These are phyloP conservation scores for Phymastichus coffea DNA, from an alignment of 1,140 invertebrate species.

Conservation along the genomic window DNA sequence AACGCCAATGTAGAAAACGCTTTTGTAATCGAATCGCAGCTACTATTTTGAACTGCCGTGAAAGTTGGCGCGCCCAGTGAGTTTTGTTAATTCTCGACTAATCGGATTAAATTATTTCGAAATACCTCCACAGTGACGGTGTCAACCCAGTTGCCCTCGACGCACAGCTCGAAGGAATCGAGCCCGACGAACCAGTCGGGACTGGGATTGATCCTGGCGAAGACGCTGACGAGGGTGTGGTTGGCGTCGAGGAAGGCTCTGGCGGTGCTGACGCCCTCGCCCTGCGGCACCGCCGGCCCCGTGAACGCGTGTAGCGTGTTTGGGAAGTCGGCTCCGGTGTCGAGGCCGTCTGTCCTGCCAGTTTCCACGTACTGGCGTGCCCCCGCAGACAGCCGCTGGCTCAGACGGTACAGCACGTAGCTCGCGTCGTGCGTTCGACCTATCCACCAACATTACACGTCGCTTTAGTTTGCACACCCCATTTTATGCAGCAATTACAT, in stretches of 20 bases:
- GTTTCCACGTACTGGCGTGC: slow-evolving; percentile 82
- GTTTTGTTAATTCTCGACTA: too few relatives aligned
- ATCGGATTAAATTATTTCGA: too few relatives aligned
- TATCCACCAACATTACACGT: too few relatives aligned
- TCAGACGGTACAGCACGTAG: slow-evolving; percentile 78
- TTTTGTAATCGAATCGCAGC: too few relatives aligned
- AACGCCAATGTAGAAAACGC: too few relatives aligned
- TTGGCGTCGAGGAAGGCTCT: slow-evolving; percentile 89
- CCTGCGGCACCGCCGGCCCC: slow-evolving; percentile 72
- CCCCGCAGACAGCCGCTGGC: slow-evolving; percentile 69
- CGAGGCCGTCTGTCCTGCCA: slow-evolving; percentile 71
- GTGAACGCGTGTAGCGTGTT: slow-evolving; percentile 73
- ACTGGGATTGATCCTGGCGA: slow-evolving; percentile 86
- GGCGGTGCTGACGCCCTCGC: slow-evolving; percentile 76
- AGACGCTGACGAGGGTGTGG: slow-evolving; percentile 85
- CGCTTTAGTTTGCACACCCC: too few relatives aligned
- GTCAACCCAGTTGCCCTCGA: slow-evolving; percentile 93
- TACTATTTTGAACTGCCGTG: too few relatives aligned
- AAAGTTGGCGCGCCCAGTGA: too few relatives aligned
- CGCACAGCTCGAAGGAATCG: slow-evolving; percentile 89
- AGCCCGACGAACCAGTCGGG: slow-evolving; percentile 98
- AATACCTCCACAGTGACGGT: slow-evolving; percentile 85
- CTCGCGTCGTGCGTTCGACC: slow-evolving; percentile 82
- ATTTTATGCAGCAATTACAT: too few relatives aligned
- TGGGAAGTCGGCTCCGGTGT: slow-evolving; percentile 58